Evolutionary conservation across 2,113 vertebrate species (phyloP), one percentile per base, ranked within the genome.

Genomic region (Heteronetta atricapilla): DNA sequence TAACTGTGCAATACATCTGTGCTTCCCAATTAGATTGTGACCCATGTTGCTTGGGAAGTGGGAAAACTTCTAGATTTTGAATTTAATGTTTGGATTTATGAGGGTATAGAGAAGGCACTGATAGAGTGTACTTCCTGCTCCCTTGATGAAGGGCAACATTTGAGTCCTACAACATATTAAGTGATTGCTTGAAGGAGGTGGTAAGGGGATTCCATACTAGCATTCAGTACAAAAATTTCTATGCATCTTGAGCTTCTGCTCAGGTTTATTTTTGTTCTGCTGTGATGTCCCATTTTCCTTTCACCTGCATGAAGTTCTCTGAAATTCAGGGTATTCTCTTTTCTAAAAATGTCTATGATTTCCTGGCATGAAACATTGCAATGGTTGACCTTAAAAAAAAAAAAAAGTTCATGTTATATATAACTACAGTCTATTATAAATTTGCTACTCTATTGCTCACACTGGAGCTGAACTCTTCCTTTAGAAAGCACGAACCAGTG

Each of bases 231-330:
- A 87, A 78, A 91, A 89, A 76, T 5, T 1, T 63, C 36, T 82
- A 42, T 64, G 48, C 56, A 75, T 79, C 21, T 80, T 60, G 42
- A 93, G 73, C 66, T 90, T 88, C 95, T n/a, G n/a, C n/a, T 90
- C 73, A 78, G 72, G 86, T 88, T 90, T 95, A 95, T 96, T 97
- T 95, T 95, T 96, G 64, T 91, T 82, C 86, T 88, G 25, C n/a
- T 33, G 11, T 88, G 84, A 34, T 89, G 77, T 76, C 66, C 88
- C 26, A 59, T 89, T 92, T 97, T 94, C 64, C 91, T 96, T 94
- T 88, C 89, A 92, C 36, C 77, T 92, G 44, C 15, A 17, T 62
- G 74, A 92, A 20, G 13, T 59, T 78, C 77, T 88, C 67, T 80
- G 59, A 89, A 91, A 96, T 88, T 59, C 93, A 83, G 78, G 40